These are phyloP conservation scores for Saturnia pavonia DNA, from an alignment of 2,888 invertebrate species.

Conservation along the genomic window DNA sequence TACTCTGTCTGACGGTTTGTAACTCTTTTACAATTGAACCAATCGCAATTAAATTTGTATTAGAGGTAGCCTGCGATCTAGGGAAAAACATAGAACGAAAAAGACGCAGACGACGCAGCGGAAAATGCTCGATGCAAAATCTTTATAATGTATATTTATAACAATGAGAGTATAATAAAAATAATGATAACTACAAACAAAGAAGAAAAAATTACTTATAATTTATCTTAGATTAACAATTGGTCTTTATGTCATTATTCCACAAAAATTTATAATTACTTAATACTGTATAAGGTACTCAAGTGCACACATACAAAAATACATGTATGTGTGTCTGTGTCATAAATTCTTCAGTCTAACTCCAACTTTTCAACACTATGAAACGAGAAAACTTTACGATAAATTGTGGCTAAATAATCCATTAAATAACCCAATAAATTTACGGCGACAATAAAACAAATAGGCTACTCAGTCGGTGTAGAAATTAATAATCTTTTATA, in stretches of 20 bases:
- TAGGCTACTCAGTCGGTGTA: slow-evolving; percentile 63
- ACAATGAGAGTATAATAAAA: neutral
- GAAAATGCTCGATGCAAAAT: too few relatives aligned
- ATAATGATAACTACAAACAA: neutral
- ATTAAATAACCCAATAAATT: slow-evolving; percentile 43
- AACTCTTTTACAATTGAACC: too few relatives aligned
- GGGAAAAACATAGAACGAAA: too few relatives aligned
- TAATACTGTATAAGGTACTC: neutral
- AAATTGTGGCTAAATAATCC: slow-evolving; percentile 33
- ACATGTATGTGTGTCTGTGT: neutral
- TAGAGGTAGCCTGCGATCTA: too few relatives aligned
- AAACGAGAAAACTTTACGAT: slow-evolving; percentile 28
- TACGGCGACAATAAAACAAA: slow-evolving; percentile 56
- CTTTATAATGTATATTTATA: neutral
- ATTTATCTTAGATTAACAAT: neutral
- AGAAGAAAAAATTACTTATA: neutral
- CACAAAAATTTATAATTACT: too few relatives aligned
- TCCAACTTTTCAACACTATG: neutral
- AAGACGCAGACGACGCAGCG: too few relatives aligned
- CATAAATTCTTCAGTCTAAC: neutral
- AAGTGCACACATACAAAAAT: neutral
- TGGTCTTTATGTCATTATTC: too few relatives aligned
- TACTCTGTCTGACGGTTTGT: too few relatives aligned
- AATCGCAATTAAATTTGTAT: too few relatives aligned
- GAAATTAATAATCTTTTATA: slow-evolving; percentile 54